Evolutionary conservation across 2,797 vertebrate genomes (phyloP), one percentile per base, ranked within the genome.

Genomic region (Takifugu ocellatus): DNA sequence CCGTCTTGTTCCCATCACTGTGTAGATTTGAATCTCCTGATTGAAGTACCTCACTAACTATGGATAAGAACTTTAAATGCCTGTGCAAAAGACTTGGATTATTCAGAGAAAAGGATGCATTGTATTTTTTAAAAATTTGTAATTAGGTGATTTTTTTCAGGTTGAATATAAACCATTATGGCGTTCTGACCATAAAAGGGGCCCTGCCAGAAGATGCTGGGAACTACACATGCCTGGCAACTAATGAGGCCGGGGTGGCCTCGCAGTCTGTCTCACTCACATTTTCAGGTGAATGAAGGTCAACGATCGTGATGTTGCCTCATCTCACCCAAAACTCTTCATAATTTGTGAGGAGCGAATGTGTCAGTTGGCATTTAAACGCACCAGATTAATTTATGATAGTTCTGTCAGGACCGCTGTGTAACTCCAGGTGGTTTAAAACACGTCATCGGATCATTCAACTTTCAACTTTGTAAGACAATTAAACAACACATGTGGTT

Each of bases 201-300:
- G 87, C 94, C 2, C 65, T 87, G 60, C 92, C 91, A 25, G 92
- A 93, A 81, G 94, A 98, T 78, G 92, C 93, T 54, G 95, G 96
- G 79, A 94, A 92, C 77, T 98, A 98, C 79, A 94, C 90, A 56
- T 98, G 96, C 79, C 69, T 77, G 1, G 95, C 95, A 11, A 62
- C 81, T 75, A 97, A 92, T 1, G 55, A 80, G 3, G 88, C 91
- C 44, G 95, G 95, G 54, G 92, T 79, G 24, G 92, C 89, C 0
- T 89, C 92, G 55, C 90, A 91, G 73, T 81, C 79, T 0, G 56
- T 90, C 53, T 75, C 81, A 4, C 81, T 98, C 36, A 92, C 85
- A 45, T 94, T 93, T 60, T 74, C 88, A 49, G 96, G 96, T 96
- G 70, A 66, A 75, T 53, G 25, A 60, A 33, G 21, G 21, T 56